A percentile compares a stretch with the other conserved stretches of the same genome.
These are phyloP conservation scores for Ormyrus rosae DNA, from an alignment of 2,888 invertebrate species.

Conservation along the genomic window DNA sequence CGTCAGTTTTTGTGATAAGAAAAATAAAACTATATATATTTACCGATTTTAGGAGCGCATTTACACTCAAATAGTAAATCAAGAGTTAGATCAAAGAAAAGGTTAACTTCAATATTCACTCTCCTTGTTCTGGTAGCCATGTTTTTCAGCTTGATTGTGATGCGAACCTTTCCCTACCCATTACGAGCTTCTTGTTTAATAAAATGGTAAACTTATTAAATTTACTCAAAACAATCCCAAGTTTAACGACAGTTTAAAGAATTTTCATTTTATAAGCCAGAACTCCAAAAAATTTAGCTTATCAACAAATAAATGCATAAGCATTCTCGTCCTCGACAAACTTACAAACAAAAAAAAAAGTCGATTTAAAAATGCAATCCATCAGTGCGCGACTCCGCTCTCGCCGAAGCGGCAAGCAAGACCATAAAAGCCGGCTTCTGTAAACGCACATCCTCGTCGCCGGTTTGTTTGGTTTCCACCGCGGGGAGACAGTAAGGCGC, in stretches of 20 bases:
- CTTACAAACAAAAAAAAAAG: neutral
- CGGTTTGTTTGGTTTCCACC: conserved; percentile 34
- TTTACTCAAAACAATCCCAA: neutral
- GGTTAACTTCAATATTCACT: neutral
- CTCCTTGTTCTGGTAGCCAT: neutral
- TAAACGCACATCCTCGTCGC: neutral
- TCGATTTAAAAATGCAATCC: neutral
- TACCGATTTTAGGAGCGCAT: too few species aligned
- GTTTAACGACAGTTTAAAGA: neutral
- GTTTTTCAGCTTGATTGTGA: conserved; percentile 3
- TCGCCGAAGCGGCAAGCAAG: neutral
- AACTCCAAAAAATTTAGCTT: too few species aligned
- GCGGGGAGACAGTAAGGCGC: conserved; percentile 26
- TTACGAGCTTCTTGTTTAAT: conserved; percentile 66
- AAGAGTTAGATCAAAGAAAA: too few species aligned
- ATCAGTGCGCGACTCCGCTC: neutral
- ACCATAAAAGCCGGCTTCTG: conserved; percentile 9
- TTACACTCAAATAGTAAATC: too few species aligned
- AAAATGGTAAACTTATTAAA: conserved; percentile 61
- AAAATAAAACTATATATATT: too few species aligned
- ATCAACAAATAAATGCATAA: too few species aligned
- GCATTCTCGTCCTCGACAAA: too few species aligned
- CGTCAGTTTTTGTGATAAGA: too few species aligned
- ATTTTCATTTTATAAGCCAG: too few species aligned
- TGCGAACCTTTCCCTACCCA: conserved; percentile 64